Conservation (phyloP, 2,888 invertebrate species). For the Hyalella azteca region DNA sequence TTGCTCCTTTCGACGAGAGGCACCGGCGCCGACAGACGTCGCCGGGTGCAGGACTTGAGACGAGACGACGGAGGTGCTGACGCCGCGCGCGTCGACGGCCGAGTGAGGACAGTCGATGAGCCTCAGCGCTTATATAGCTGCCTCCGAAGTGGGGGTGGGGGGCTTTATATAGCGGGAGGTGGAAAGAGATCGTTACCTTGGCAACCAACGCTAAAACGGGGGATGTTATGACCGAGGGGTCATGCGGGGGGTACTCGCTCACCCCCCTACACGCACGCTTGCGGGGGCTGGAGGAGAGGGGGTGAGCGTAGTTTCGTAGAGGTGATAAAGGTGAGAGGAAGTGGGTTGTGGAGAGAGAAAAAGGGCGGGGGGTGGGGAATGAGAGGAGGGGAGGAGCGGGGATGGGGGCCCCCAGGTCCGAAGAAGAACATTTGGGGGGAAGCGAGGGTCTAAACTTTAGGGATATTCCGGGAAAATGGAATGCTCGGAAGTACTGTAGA, state of each 20-base stretch:
- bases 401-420: slow-evolving; percentile 3
- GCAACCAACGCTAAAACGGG: slow-evolving; percentile 36
- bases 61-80: slow-evolving; percentile 18
- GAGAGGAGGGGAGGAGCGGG: not conserved
- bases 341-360: too few species aligned
- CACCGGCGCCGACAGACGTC: not conserved
- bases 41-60: not conserved
- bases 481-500: slow-evolving; percentile 26
- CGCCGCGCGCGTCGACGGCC: slow-evolving; percentile 1
- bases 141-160: not conserved
- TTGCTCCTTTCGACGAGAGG: not conserved
- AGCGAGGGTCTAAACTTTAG: slow-evolving; percentile 30
- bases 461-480: slow-evolving; percentile 24
- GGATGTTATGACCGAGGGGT: slow-evolving; percentile 31
- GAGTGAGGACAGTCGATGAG: slow-evolving; percentile 31
- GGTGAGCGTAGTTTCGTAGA: slow-evolving; percentile 34
- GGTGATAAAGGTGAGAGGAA: slow-evolving; percentile 36
- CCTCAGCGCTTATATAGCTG: slow-evolving; percentile 30
- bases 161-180: not conserved
- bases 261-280: not conserved
- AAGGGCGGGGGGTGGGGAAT: not conserved
- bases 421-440: slow-evolving; percentile 37
- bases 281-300: not conserved
- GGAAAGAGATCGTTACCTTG: slow-evolving; percentile 18
- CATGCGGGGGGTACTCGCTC: not conserved